A percentile compares a stretch with the other conserved stretches of the same genome.
Evolutionary conservation across 2,888 invertebrate genomes (phyloP).

Genomic region (Pyrrhia umbra): DNA sequence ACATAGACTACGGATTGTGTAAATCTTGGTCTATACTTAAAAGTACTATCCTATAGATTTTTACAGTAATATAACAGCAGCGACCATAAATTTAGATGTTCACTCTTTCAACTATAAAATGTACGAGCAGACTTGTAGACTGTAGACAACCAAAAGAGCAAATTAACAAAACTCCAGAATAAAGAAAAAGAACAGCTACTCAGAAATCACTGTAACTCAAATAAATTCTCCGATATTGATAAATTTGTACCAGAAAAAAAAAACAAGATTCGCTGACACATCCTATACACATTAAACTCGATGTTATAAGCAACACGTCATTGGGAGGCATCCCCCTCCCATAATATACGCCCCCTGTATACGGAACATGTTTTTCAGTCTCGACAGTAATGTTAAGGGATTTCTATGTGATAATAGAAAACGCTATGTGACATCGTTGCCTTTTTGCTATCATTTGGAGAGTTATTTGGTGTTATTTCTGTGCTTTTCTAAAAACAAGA

Average conservation of each 20-base stretch:
- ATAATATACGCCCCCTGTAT: conserved; percentile 38
- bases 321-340: conserved; percentile 30
- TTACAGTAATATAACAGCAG: too few relatives aligned
- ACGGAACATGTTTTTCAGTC: conserved; percentile 63
- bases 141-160: not conserved
- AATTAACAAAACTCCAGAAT: not conserved
- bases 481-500: too few relatives aligned
- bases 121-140: not conserved
- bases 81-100: too few relatives aligned
- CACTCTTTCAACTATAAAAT: not conserved
- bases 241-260: conserved; percentile 45
- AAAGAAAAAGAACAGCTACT: conserved; percentile 8
- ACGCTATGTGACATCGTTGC: conserved; percentile 43
- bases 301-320: conserved; percentile 58
- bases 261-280: conserved; percentile 55
- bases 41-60: too few relatives aligned
- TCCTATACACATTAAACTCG: conserved; percentile 55
- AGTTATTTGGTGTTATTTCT: not conserved
- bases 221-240: conserved; percentile 31
- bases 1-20: not conserved
- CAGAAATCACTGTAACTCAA: conserved; percentile 17
- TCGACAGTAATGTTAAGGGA: conserved; percentile 66
- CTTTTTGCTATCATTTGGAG: not conserved
- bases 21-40: not conserved
- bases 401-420: conserved; percentile 66